A percentile compares a stretch with the other conserved stretches of the same genome.
Conservation (phyloP, 1,140 invertebrate genomes). For the Aphidius ervi region DNA sequence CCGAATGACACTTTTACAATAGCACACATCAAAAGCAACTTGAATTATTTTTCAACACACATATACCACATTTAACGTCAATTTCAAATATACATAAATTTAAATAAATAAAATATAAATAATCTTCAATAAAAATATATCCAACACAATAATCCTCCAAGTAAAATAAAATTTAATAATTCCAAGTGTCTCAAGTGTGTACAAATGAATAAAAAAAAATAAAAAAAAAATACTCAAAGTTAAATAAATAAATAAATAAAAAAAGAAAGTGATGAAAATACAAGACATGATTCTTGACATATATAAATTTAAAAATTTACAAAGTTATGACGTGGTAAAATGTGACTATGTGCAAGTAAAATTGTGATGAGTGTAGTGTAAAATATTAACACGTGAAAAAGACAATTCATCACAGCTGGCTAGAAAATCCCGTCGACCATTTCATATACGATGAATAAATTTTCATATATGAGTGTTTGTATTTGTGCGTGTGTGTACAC, state of each 20-base stretch:
- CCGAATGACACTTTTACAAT: conserved; percentile 41
- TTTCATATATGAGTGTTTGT: too few relatives aligned
- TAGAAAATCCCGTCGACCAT: conserved; percentile 20
- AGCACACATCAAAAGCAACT: conserved; percentile 35
- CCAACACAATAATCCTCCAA: too few relatives aligned
- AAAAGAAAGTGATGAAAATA: conserved; percentile 15
- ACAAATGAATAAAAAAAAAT: conserved; percentile 2
- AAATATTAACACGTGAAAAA: conserved; percentile 40
- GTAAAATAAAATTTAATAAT: too few relatives aligned
- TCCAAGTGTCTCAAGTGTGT: neutral
- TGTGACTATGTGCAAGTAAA: conserved; percentile 28
- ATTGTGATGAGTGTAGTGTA: conserved; percentile 43
- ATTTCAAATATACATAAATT: too few relatives aligned
- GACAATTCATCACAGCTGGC: conserved; percentile 40
- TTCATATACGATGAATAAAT: too few relatives aligned
- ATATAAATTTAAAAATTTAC: conserved; percentile 16
- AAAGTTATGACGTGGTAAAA: conserved; percentile 33
- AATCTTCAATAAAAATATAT: too few relatives aligned
- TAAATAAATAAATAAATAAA: conserved; percentile 9
- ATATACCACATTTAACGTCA: neutral
- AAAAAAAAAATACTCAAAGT: conserved; percentile 1
- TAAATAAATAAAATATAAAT: too few relatives aligned
- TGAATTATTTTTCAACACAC: conserved; percentile 24
- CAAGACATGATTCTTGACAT: neutral
- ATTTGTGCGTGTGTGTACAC: too few relatives aligned